Base-by-base conservation (phyloP, 2,113 vertebrate species). In the Chunga burmeisteri region DNA sequence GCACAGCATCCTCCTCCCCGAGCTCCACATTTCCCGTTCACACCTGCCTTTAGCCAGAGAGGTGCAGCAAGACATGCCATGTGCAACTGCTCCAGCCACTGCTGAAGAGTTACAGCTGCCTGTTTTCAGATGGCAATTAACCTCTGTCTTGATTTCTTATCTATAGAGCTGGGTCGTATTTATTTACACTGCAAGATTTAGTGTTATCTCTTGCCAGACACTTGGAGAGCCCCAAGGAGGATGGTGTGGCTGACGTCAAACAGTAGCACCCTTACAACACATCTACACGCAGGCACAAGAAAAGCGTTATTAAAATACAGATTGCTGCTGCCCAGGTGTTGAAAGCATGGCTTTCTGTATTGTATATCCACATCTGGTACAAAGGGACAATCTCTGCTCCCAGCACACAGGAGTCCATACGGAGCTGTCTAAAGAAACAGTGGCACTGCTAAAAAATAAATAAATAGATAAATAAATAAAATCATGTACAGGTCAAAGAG, bases 391-490 rank as follows among this genome's bases (percentile, higher is more conserved):
- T 16, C 16, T 59, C 73, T 68, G 49, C 67, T 65, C 15, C 26
- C 11, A 80, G 61, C 16, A 61, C 0, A 0, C 32, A 44, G 40
- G 16, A n/a, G 19, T 12, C 63, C 58, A 65, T 26, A 55, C 0
- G 1, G 10, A 66, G 13, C 38, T 30, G 29, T 30, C 70, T 85
- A 36, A 93, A 74, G 36, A 63, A 81, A 82, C 27, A 66, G 38
- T 32, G 36, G 6, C 49, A 62, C 30, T 65, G 63, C 44, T 75
- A 50, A 47, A 63, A 77, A 81, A 34, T 32, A 63, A 40, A 68
- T 11, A 81, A 23, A 47, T 9, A 20, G 9, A 67, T 19, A 77
- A 63, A 80, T 17, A 80, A 62, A 74, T 34, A 59, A 89, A 90
- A 53, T 22, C 52, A 88, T 0, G 0, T 47, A 46, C 25, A 66